A percentile compares a stretch with the other conserved stretches of the same genome.
Evolutionary conservation across 1,140 invertebrate species (phyloP).

Genomic region (Stenopsyche tienmushanensis): DNA sequence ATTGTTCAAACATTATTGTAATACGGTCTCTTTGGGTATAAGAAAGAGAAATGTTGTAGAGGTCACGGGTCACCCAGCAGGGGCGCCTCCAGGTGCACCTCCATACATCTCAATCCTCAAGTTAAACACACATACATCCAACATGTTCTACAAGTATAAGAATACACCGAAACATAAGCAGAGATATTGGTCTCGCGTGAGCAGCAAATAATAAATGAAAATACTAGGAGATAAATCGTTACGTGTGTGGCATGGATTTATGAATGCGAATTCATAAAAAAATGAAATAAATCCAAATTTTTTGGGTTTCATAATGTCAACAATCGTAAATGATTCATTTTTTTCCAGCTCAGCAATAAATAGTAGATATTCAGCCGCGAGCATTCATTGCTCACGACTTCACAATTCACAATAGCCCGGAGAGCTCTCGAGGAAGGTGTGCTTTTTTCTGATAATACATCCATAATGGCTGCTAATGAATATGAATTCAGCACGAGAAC

Average conservation of each 20-base stretch:
- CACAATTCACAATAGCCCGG: background rate
- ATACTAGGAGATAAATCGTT: constrained; percentile 16
- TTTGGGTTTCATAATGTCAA: background rate
- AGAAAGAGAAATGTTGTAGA: constrained; percentile 28
- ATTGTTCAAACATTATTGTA: constrained; percentile 18
- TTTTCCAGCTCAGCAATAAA: constrained; percentile 8
- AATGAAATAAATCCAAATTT: constrained; percentile 11
- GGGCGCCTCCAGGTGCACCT: constrained; percentile 36
- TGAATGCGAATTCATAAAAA: constrained; percentile 10
- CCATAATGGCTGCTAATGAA: constrained; percentile 23
- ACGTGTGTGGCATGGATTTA: constrained; percentile 20
- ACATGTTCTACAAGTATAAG: background rate
- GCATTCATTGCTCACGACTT: constrained; percentile 16
- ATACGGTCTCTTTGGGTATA: constrained; percentile 12
- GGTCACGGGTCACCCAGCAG: constrained; percentile 36
- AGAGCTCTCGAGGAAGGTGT: background rate
- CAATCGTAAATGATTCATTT: background rate
- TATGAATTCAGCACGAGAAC: constrained; percentile 21
- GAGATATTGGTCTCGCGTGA: too few species aligned
- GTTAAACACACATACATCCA: background rate
- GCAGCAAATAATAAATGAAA: background rate
- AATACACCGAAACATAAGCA: too few species aligned
- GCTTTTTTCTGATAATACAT: constrained; percentile 7
- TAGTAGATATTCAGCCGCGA: constrained; percentile 6
- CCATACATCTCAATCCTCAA: constrained; percentile 27